Conservation (phyloP, 2,113 vertebrate species). For the Istiophorus platypterus region DNA sequence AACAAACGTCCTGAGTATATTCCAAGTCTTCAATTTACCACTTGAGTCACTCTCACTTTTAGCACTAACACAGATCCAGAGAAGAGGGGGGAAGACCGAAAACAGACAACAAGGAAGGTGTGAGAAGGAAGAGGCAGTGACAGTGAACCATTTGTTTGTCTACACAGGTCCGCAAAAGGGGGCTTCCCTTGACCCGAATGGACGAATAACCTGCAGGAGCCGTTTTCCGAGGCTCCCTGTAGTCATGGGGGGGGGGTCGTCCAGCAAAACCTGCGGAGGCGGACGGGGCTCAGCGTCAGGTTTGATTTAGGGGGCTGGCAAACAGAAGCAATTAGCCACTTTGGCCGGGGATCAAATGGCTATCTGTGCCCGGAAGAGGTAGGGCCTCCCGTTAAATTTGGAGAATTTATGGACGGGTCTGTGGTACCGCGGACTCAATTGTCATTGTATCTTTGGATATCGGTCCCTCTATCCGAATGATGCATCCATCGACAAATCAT, state of each 20-base stretch:
- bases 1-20: no score
- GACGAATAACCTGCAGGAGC: slow-evolving; percentile 48
- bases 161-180: no score
- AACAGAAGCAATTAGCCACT: slow-evolving; percentile 69
- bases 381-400: slow-evolving; percentile 67
- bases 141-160: no score
- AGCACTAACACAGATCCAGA: no score
- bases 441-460: background rate
- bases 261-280: no score
- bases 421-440: slow-evolving; percentile 4
- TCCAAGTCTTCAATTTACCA: no score
- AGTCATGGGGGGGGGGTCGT: no score
- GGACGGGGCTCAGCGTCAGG: slow-evolving; percentile 76
- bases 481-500: background rate
- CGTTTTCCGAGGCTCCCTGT: slow-evolving; percentile 28
- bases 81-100: no score
- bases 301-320: slow-evolving; percentile 77
- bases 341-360: slow-evolving; percentile 68
- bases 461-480: background rate
- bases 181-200: slow-evolving; percentile 16
- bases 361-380: slow-evolving; percentile 49
- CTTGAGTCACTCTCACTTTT: no score
- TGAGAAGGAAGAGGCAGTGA: no score
- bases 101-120: no score
- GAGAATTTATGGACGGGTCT: slow-evolving; percentile 59